phyloP scores from a whole-genome alignment of 2,888 invertebrate species.

The Polymixis flavicincta region DNA sequence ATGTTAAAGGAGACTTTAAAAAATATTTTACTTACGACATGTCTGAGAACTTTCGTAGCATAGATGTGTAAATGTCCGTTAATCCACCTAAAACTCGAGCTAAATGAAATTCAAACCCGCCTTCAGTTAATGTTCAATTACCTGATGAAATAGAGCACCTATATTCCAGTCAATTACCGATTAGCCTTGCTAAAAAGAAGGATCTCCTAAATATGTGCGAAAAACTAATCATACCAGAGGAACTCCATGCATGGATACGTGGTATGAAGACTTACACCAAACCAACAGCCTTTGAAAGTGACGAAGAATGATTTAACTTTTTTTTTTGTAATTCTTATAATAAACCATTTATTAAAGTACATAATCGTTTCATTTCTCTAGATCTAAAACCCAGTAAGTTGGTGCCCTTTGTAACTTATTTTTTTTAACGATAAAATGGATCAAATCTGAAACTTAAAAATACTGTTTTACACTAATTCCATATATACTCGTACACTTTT shows the following conservation, averaged over 20 bases:
- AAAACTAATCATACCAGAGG: not conserved
- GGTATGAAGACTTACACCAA: not conserved
- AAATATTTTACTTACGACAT: conserved; percentile 16
- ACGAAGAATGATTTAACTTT: not conserved
- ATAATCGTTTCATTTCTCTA: not conserved
- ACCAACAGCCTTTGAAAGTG: not conserved
- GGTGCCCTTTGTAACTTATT: too few species aligned
- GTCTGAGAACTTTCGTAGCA: conserved; percentile 17
- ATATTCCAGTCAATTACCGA: not conserved
- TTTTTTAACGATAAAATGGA: too few species aligned
- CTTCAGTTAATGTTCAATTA: conserved; percentile 29
- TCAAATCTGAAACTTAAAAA: too few species aligned
- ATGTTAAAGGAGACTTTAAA: conserved; percentile 12
- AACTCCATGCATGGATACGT: not conserved
- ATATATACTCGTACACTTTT: too few species aligned
- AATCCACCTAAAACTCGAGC: conserved; percentile 18
- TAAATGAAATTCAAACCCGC: conserved; percentile 28
- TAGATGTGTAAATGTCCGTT: not conserved
- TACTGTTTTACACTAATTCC: too few species aligned
- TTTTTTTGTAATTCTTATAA: not conserved
- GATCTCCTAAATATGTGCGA: not conserved
- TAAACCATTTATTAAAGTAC: not conserved
- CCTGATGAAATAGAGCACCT: conserved; percentile 20
- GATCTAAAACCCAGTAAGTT: too few species aligned
- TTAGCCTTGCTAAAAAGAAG: not conserved